Evolutionary conservation across 2,113 vertebrate genomes (phyloP).

Genomic region (Calcarius ornatus): DNA sequence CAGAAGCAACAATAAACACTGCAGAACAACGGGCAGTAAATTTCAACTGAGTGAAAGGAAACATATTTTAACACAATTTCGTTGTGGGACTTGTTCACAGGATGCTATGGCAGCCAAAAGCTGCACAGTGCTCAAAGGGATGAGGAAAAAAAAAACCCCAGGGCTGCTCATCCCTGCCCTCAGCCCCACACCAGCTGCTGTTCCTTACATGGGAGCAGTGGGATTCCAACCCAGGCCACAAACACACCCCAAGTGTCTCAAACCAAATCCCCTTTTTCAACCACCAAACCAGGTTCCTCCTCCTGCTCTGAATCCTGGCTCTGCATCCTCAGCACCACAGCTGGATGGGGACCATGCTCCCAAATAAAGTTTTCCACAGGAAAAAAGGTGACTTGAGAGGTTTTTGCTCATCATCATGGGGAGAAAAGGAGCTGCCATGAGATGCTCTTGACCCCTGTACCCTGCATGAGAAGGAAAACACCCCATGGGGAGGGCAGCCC

Average conservation of each 20-base stretch:
- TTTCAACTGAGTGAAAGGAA: constrained; percentile 16
- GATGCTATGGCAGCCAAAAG: background rate
- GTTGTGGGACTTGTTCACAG: background rate
- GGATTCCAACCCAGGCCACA: background rate
- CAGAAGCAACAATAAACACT: constrained; percentile 46
- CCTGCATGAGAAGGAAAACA: background rate
- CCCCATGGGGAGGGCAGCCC: rapidly evolving
- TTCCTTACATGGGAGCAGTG: background rate
- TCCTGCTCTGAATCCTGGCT: rapidly evolving
- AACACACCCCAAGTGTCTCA: background rate
- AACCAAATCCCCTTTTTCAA: background rate
- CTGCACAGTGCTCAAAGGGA: rapidly evolving
- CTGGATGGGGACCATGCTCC: background rate
- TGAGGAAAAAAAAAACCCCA: background rate
- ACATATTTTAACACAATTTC: background rate
- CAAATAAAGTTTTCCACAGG: background rate
- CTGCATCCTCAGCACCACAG: background rate
- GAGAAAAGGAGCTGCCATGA: background rate
- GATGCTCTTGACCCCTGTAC: background rate
- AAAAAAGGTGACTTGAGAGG: background rate
- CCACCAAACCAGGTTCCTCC: background rate
- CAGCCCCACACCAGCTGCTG: rapidly evolving
- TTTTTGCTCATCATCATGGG: rapidly evolving
- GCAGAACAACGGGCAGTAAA: constrained; percentile 19
- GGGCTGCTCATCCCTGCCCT: background rate